These are phyloP conservation scores for Ciconia maguari DNA, from an alignment of 2,113 vertebrate genomes.

Conservation along the genomic window DNA sequence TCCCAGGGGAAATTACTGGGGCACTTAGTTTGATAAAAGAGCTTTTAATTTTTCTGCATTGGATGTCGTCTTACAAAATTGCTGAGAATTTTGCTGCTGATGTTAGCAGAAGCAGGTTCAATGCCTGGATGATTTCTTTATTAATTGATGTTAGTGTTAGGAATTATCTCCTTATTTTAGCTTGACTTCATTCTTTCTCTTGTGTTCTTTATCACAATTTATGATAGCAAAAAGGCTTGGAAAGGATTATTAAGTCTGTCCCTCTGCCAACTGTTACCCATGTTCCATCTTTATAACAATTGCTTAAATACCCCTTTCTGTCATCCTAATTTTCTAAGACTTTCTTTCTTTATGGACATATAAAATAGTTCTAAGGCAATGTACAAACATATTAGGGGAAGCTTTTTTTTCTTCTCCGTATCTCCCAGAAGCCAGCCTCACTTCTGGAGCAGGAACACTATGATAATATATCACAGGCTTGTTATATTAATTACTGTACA, in stretches of 20 bases:
- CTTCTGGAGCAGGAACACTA: not conserved
- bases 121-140: not conserved
- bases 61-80: not conserved
- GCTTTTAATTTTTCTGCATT: not conserved
- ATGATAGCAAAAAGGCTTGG: not conserved
- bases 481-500: conserved; percentile 4
- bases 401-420: not conserved
- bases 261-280: not conserved
- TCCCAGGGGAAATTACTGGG: not conserved
- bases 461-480: not conserved
- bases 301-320: not conserved
- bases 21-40: not conserved
- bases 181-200: not conserved
- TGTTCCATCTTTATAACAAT: not conserved
- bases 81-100: not conserved
- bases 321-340: not conserved
- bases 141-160: conserved; percentile 11
- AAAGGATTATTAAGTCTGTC: not conserved
- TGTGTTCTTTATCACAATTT: not conserved
- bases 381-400: not conserved
- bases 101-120: conserved; percentile 4
- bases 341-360: not conserved
- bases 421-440: not conserved
- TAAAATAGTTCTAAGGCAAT: not conserved
- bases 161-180: conserved; percentile 24